These are phyloP conservation scores for Drosophila grimshawi DNA, from an alignment of 1,140 invertebrate species.

Conservation along the genomic window DNA sequence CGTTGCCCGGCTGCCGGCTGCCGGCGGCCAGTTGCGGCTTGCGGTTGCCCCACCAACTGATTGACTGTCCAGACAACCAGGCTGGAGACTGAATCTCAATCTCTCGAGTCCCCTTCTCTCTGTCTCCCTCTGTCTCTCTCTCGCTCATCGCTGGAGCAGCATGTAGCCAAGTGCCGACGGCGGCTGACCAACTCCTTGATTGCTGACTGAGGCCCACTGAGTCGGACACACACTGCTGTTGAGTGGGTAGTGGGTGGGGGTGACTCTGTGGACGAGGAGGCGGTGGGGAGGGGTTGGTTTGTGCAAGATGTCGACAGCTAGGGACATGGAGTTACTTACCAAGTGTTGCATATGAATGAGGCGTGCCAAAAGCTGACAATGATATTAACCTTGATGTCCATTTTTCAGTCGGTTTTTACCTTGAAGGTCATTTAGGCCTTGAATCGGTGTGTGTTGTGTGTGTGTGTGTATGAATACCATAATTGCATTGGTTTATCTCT, in stretches of 20 bases:
- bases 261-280: neutral
- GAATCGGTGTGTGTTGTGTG: neutral
- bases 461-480: neutral
- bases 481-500: neutral
- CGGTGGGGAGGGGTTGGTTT: neutral
- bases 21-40: constrained; percentile 1
- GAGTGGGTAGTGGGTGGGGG: neutral
- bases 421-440: constrained; percentile 46
- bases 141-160: constrained; percentile 51
- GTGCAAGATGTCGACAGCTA: constrained; percentile 5
- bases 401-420: constrained; percentile 26
- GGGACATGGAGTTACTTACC: neutral
- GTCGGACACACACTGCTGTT: neutral
- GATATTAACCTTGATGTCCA: constrained; percentile 72
- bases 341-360: constrained; percentile 72
- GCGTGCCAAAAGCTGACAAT: constrained; percentile 74
- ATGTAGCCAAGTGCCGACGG: constrained; percentile 57
- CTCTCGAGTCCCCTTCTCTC: neutral
- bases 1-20: neutral
- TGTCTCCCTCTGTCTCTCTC: too few species aligned
- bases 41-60: constrained; percentile 35
- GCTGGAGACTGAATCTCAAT: constrained; percentile 16
- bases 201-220: neutral
- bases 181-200: constrained; percentile 23
- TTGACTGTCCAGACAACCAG: constrained; percentile 41